These are phyloP conservation scores for Cololabis saira DNA, from an alignment of 2,113 vertebrate genomes.

Conservation along the genomic window DNA sequence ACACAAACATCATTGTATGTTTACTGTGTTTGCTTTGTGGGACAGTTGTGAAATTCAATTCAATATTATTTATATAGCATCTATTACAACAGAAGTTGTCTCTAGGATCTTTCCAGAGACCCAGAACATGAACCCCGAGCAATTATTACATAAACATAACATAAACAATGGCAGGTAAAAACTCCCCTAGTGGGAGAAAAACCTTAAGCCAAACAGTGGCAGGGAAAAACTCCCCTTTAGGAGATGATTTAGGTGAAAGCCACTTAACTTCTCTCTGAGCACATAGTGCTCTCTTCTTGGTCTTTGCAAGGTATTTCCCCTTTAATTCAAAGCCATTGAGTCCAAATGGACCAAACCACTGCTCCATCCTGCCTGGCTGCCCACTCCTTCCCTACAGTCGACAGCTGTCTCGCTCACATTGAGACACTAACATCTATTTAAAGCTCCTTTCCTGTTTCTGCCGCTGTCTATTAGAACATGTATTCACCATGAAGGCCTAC, in stretches of 20 bases:
- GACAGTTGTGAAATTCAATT: background rate
- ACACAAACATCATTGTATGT: background rate
- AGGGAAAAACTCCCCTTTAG: too few species aligned
- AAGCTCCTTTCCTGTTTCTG: conserved; percentile 62
- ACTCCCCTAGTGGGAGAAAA: too few species aligned
- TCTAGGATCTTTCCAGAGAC: too few species aligned
- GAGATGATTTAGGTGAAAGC: too few species aligned
- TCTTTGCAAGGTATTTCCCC: conserved; percentile 45
- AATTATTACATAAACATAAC: too few species aligned
- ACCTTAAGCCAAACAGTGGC: too few species aligned
- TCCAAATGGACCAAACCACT: conserved; percentile 57
- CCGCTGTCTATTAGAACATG: conserved; percentile 35
- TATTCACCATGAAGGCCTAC: conserved; percentile 41
- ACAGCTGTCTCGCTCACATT: conserved; percentile 51
- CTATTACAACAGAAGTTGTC: too few species aligned
- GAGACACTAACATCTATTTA: conserved; percentile 61
- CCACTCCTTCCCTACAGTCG: conserved; percentile 68
- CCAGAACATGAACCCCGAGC: too few species aligned
- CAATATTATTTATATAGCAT: too few species aligned
- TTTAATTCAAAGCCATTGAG: conserved; percentile 43
- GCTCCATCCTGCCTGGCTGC: conserved; percentile 67
- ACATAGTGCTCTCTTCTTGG: conserved; percentile 3
- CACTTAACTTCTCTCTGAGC: background rate
- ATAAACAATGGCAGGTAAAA: too few species aligned
- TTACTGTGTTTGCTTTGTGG: background rate